Conservation (phyloP, 2,888 invertebrate genomes). For the Apotomis capreana region DNA sequence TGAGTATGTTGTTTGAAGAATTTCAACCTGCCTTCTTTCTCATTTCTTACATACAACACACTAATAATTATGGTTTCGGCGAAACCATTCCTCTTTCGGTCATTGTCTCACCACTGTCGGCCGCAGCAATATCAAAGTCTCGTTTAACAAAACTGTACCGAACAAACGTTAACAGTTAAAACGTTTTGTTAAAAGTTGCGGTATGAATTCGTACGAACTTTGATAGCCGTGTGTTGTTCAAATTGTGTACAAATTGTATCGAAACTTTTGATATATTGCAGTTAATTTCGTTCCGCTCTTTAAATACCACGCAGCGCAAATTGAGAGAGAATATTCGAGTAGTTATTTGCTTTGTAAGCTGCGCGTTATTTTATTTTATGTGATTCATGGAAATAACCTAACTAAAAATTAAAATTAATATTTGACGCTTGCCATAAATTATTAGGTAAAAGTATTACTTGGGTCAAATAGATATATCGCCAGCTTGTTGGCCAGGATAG, state of each 20-base stretch:
- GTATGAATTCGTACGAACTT: conserved; percentile 38
- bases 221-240: conserved; percentile 14
- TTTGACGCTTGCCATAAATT: too few species aligned
- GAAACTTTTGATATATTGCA: conserved; percentile 32
- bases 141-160: conserved; percentile 41
- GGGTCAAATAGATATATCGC: too few species aligned
- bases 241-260: conserved; percentile 31
- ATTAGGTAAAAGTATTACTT: too few species aligned
- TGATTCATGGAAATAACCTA: too few species aligned
- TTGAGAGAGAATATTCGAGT: background rate
- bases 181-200: conserved; percentile 32
- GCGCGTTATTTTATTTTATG: too few species aligned
- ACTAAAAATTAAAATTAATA: too few species aligned
- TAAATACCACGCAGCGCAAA: background rate
- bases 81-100: conserved; percentile 2
- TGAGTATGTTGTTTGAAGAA: background rate
- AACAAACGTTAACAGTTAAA: conserved; percentile 39
- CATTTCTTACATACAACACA: too few species aligned
- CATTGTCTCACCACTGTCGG: background rate
- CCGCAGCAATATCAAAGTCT: conserved; percentile 37
- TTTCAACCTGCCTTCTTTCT: background rate
- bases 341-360: background rate
- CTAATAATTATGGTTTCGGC: conserved; percentile 10
- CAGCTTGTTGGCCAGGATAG: too few species aligned
- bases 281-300: conserved; percentile 21